Evolutionary conservation across 2,888 invertebrate genomes (phyloP).

Genomic region (Boloria euphrosyne): DNA sequence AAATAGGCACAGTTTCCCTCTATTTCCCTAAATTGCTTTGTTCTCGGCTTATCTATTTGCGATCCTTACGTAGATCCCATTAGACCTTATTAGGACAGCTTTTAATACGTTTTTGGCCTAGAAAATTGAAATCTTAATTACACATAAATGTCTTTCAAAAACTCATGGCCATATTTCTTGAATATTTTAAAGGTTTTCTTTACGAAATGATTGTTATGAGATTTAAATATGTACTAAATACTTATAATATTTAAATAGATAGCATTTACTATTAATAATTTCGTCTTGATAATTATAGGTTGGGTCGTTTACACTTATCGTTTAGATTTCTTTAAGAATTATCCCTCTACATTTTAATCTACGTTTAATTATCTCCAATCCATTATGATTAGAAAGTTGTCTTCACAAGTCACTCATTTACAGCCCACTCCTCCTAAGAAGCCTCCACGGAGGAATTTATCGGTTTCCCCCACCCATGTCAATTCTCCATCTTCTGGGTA

Average conservation of each 20-base stretch:
- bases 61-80: conserved; percentile 18
- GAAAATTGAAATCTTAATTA: no score
- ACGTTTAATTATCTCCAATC: background rate
- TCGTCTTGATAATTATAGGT: no score
- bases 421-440: conserved; percentile 94
- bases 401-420: conserved; percentile 43
- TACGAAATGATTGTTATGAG: no score
- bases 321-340: background rate
- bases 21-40: conserved; percentile 30
- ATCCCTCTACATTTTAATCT: background rate
- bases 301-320: no score
- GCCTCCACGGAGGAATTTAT: conserved; percentile 92
- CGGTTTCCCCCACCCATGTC: conserved; percentile 92
- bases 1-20: conserved; percentile 51
- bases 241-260: no score
- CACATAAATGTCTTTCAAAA: no score
- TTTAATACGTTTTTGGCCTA: background rate
- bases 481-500: conserved; percentile 79
- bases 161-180: no score
- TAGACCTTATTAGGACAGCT: conserved; percentile 7
- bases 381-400: conserved; percentile 20
- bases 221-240: no score
- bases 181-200: no score
- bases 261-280: no score
- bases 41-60: conserved; percentile 21